These are phyloP conservation scores for Philopedon plagiatum DNA, from an alignment of 2,888 invertebrate species.

Conservation along the genomic window DNA sequence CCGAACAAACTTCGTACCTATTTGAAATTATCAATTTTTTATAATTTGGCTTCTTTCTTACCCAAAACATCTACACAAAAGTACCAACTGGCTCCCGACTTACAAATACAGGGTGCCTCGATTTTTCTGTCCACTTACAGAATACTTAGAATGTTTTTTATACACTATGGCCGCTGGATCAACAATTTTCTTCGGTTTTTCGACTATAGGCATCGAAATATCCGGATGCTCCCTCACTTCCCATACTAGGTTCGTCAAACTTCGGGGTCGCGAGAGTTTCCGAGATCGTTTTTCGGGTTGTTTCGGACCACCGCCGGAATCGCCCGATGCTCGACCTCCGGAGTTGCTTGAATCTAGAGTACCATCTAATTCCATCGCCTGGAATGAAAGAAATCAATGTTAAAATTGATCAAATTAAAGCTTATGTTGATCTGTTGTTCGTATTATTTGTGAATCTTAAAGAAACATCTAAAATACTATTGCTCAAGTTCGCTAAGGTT, in stretches of 20 bases:
- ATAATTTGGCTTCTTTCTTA: not conserved
- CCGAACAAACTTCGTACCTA: too few species aligned
- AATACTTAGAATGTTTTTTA: constrained; percentile 70
- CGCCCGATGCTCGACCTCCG: constrained; percentile 88
- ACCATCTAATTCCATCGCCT: constrained; percentile 79
- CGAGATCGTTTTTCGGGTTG: constrained; percentile 87
- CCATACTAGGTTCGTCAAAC: constrained; percentile 91
- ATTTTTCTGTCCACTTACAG: constrained; percentile 67
- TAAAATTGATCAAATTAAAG: too few species aligned
- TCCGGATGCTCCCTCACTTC: constrained; percentile 69
- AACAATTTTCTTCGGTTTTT: constrained; percentile 63
- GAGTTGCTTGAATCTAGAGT: constrained; percentile 93
- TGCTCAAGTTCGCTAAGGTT: too few species aligned
- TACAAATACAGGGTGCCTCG: constrained; percentile 68
- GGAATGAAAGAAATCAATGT: constrained; percentile 56
- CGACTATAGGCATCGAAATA: constrained; percentile 63
- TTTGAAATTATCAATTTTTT: too few species aligned
- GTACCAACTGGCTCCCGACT: constrained; percentile 44
- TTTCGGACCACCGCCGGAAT: constrained; percentile 82
- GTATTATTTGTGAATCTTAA: too few species aligned
- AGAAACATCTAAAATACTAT: too few species aligned
- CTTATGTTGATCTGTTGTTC: too few species aligned
- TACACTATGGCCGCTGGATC: constrained; percentile 67
- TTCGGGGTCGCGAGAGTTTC: constrained; percentile 86
- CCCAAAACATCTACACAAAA: constrained; percentile 8